Conservation (phyloP, 1,140 invertebrate genomes). For the Saccostrea echinata region DNA sequence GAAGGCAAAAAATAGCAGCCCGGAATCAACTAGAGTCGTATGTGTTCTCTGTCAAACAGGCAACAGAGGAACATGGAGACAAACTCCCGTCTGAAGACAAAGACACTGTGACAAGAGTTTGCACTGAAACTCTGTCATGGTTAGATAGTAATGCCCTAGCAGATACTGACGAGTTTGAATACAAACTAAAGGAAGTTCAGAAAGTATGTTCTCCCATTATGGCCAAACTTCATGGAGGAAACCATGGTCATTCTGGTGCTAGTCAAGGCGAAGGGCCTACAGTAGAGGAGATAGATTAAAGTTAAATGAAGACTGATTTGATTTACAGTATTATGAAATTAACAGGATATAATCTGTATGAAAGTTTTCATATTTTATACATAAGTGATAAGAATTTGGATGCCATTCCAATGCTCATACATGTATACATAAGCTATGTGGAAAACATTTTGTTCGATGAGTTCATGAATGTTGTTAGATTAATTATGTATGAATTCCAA, state of each 20-base stretch:
- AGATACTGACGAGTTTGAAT: slow-evolving; percentile 80
- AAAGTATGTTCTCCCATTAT: slow-evolving; percentile 46
- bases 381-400: too few species aligned
- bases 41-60: slow-evolving; percentile 93
- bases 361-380: too few species aligned
- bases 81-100: slow-evolving; percentile 81
- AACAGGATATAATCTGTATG: too few species aligned
- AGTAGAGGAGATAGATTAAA: slow-evolving; percentile 45
- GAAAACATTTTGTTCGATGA: too few species aligned
- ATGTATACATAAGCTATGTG: too few species aligned
- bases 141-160: slow-evolving; percentile 80
- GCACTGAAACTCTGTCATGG: slow-evolving; percentile 77
- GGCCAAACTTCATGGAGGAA: slow-evolving; percentile 21
- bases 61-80: slow-evolving; percentile 85
- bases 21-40: slow-evolving; percentile 83
- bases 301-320: too few species aligned
- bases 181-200: slow-evolving; percentile 78
- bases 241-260: neutral
- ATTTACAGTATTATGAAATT: too few species aligned
- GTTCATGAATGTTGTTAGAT: too few species aligned
- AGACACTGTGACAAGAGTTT: slow-evolving; percentile 12
- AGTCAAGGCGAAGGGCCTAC: slow-evolving; percentile 23
- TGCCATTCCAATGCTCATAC: too few species aligned
- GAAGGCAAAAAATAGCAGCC: slow-evolving; percentile 90
- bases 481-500: too few species aligned